These are phyloP conservation scores for Chamaea fasciata DNA, from an alignment of 2,113 vertebrate species.

Conservation along the genomic window DNA sequence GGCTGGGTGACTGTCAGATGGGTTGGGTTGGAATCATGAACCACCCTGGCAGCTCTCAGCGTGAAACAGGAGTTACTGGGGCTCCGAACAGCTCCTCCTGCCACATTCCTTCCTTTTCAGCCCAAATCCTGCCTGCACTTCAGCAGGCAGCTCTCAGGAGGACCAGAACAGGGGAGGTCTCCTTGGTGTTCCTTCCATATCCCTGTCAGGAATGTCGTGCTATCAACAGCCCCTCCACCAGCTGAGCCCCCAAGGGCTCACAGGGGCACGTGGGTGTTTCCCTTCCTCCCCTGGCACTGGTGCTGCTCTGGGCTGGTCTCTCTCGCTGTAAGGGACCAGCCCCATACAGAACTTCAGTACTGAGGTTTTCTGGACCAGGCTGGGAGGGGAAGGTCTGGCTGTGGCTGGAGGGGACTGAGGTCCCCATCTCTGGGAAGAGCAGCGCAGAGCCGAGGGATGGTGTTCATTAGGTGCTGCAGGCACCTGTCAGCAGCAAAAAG, in stretches of 20 bases:
- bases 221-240: not conserved
- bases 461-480: not conserved
- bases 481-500: not conserved
- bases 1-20: not conserved
- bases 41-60: not conserved
- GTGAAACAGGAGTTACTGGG: not conserved
- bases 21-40: not conserved
- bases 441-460: rapidly evolving
- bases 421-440: not conserved
- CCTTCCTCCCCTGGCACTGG: rapidly evolving
- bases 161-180: not conserved
- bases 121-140: not conserved
- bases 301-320: not conserved
- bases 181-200: not conserved
- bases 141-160: not conserved
- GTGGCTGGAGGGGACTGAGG: not conserved
- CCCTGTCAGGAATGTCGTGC: not conserved
- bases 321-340: rapidly evolving
- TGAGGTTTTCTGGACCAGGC: not conserved
- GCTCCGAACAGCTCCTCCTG: not conserved
- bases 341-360: not conserved
- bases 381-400: not conserved
- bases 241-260: not conserved
- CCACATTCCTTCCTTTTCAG: not conserved
- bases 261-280: not conserved